A percentile compares a stretch with the other conserved stretches of the same genome.
These are phyloP conservation scores for Atrichornis clamosus DNA, from an alignment of 2,113 vertebrate genomes.

Conservation along the genomic window DNA sequence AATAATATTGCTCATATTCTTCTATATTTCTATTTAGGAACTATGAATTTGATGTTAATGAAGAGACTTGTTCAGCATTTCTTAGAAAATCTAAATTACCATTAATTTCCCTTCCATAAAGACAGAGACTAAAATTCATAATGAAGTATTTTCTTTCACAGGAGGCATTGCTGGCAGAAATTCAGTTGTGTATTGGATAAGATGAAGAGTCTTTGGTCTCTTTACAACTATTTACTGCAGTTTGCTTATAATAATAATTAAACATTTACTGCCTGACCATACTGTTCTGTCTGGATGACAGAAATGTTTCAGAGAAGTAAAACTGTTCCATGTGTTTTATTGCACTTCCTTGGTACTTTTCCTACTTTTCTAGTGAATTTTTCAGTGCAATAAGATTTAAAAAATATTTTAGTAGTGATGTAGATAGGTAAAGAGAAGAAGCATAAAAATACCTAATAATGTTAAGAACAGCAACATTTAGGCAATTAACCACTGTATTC, in stretches of 20 bases:
- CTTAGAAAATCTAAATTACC: background rate
- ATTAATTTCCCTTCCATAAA: background rate
- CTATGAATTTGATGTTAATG: slow-evolving; percentile 10
- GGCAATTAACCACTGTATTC: background rate
- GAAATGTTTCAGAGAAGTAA: background rate
- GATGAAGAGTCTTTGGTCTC: background rate
- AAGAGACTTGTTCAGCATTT: background rate
- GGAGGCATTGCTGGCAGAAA: background rate
- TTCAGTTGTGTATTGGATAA: background rate
- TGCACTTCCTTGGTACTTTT: background rate
- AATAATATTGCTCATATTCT: background rate
- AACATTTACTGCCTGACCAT: background rate
- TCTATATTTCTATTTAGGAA: background rate
- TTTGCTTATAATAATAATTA: background rate
- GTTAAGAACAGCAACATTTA: background rate
- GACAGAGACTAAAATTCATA: background rate
- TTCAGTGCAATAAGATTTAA: background rate
- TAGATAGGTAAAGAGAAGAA: background rate
- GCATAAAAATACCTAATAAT: background rate
- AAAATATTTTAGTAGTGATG: background rate
- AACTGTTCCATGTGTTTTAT: background rate
- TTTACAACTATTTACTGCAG: background rate
- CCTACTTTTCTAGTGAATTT: background rate
- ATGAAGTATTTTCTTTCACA: background rate
- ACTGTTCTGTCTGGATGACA: background rate